Base-by-base conservation (phyloP, 2,113 vertebrate genomes). In the Taxidea taxus region DNA sequence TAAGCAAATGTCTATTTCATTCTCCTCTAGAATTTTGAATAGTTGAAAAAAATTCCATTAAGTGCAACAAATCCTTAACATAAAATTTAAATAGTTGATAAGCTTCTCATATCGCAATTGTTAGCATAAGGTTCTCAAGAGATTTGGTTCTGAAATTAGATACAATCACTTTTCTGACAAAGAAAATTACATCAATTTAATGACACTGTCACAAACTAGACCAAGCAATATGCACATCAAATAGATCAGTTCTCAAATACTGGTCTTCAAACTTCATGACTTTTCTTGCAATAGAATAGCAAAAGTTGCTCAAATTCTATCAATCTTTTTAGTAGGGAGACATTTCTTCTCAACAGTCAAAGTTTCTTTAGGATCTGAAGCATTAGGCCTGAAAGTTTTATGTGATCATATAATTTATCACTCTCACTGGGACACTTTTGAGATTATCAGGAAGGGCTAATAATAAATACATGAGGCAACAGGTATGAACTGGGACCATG, bases 11-110 rank as follows among this genome's bases (percentile, higher is more conserved):
- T 88, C 6, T 82, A 84, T 96, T 84, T 97, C n/a, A 81, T 0
- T 90, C 58, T 95, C 37, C 15, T n/a, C 2, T 80, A 51, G 90
- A 94, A 96, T 87, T 97, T 60, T 96, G 72, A 95, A 90, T 92
- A 47, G 39, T 42, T 95, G 23, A 82, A 75, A 93, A 97, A 97
- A 83, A 12, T 13, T 96, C 56, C 68, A 93, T 97, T 92, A 96
- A 97, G 21, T 31, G 2, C 39, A 98, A 54, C 6, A 97, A 97
- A 98, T 95, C 21, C 92, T 91, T 96, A 97, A 96, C 87, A 93
- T 95, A 92, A 97, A 95, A 97, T 97, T 95, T 90, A 97, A 98
- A 97, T 94, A 93, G 83, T 94, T 97, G 77, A 96, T 93, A 95
- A 98, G 82, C 54, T 94, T 90, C 91, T 85, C 64, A 87, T 96